Evolutionary conservation across 2,888 invertebrate genomes (phyloP), one percentile per base, ranked within the genome.

Genomic region (Micoletzkya japonica): DNA sequence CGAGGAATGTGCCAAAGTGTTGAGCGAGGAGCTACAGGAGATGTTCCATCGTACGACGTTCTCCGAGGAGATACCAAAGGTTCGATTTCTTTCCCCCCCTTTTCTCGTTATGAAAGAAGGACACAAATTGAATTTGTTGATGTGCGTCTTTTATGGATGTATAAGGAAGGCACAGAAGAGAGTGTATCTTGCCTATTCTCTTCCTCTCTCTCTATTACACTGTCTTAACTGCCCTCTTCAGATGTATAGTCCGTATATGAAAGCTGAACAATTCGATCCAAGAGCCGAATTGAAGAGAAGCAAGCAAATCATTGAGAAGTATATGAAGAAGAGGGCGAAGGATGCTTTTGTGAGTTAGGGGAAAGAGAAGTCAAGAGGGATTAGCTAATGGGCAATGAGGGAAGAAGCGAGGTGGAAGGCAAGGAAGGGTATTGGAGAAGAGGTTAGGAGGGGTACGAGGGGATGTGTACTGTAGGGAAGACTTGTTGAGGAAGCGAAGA

Each of bases 221-320:
- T 52, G 52, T 52, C 17, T 6, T n/a, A 7, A 14, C 44, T 10
- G 10, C 20, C 14, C 44, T 44, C 44, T 44, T 44, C 67, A 75
- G 72, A 77, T 76, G 57, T 81, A 79, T 71, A 77, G 76, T 39
- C 76, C 74, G 32, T 70, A 76, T 32, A 79, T 85, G 50, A 78
- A 80, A 58, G 76, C 78, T 50, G 84, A 84, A 68, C 76, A 79
- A 44, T 84, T 79, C 72, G 82, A 84, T 70, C 83, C 84, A 34
- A 75, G 78, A 39, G 70, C 71, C 2, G 83, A 85, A 71, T 70
- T 84, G 64, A 77, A 78, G 59, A 36, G 69, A 54, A 76, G 78
- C 57, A 84, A 83, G 64, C 71, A 73, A 56, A 74, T 76, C 54
- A 81, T 84, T n/a, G 83, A 84, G 73, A 75, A 77, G 30, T 85